These are phyloP conservation scores for Mohoua ochrocephala DNA, from an alignment of 2,113 vertebrate genomes.

Conservation along the genomic window DNA sequence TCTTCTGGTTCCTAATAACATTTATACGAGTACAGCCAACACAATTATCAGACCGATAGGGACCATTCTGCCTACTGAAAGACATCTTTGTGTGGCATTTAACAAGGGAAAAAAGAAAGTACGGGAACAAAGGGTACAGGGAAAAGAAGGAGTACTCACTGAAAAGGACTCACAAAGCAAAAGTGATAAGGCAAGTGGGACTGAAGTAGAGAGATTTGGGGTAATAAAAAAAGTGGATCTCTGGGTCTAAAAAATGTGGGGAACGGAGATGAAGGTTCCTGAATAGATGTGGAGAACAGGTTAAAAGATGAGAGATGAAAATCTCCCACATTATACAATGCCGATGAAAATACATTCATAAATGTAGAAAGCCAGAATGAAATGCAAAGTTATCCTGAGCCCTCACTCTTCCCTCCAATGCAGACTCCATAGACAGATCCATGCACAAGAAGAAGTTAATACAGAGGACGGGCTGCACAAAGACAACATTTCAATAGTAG, in stretches of 20 bases:
- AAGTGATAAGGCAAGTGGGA: neutral
- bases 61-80: neutral
- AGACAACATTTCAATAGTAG: slow-evolving; percentile 30
- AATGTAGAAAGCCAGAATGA: neutral
- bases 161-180: neutral
- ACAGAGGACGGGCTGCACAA: slow-evolving; percentile 13
- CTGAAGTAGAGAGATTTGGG: neutral
- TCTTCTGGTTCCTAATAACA: slow-evolving; percentile 50
- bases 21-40: slow-evolving; percentile 26
- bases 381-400: neutral
- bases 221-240: neutral
- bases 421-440: neutral
- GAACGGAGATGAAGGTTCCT: neutral
- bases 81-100: neutral
- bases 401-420: neutral
- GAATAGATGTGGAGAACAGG: neutral
- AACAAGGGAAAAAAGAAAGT: neutral
- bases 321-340: neutral
- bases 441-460: neutral
- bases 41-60: neutral
- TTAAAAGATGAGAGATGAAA: neutral
- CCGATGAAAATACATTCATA: neutral
- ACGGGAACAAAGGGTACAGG: neutral
- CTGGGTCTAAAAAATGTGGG: neutral
- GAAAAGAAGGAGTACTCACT: neutral